These are phyloP conservation scores for Pungitius pungitius DNA, from an alignment of 2,113 vertebrate species.

Conservation along the genomic window DNA sequence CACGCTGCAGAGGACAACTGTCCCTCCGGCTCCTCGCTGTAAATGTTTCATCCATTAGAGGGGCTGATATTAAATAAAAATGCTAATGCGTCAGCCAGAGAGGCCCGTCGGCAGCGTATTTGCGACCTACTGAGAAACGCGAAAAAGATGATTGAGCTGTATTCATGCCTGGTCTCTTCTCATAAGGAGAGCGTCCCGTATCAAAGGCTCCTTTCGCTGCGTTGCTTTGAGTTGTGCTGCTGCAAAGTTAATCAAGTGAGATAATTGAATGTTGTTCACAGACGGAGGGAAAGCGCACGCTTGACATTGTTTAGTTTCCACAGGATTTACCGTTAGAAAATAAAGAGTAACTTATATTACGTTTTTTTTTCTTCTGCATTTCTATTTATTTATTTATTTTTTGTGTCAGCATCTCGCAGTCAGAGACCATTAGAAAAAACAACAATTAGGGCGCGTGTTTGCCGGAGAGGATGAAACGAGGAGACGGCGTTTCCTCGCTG, in stretches of 20 bases:
- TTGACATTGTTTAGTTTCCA: slow-evolving; percentile 65
- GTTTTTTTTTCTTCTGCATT: neutral
- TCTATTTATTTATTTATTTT: neutral
- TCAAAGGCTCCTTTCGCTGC: slow-evolving; percentile 54
- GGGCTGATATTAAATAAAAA: slow-evolving; percentile 74
- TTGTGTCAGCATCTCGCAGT: neutral
- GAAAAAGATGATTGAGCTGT: slow-evolving; percentile 45
- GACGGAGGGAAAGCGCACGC: slow-evolving; percentile 60
- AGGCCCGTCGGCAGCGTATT: slow-evolving; percentile 53
- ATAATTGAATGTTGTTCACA: slow-evolving; percentile 78
- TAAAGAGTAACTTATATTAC: neutral
- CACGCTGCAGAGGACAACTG: slow-evolving; percentile 30
- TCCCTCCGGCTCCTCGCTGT: slow-evolving; percentile 62
- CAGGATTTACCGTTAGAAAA: slow-evolving; percentile 28
- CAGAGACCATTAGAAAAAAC: neutral
- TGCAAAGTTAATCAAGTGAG: slow-evolving; percentile 82
- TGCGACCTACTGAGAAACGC: slow-evolving; percentile 56
- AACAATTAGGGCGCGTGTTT: neutral
- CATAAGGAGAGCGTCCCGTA: slow-evolving; percentile 61
- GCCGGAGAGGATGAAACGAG: neutral
- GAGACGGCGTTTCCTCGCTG: neutral
- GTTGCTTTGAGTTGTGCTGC: slow-evolving; percentile 74
- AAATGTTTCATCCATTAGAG: slow-evolving; percentile 74
- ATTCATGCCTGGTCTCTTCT: slow-evolving; percentile 53
- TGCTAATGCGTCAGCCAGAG: slow-evolving; percentile 67